Evolutionary conservation across 2,113 vertebrate species (phyloP).

Genomic region (Brachypodius melanocephalos): DNA sequence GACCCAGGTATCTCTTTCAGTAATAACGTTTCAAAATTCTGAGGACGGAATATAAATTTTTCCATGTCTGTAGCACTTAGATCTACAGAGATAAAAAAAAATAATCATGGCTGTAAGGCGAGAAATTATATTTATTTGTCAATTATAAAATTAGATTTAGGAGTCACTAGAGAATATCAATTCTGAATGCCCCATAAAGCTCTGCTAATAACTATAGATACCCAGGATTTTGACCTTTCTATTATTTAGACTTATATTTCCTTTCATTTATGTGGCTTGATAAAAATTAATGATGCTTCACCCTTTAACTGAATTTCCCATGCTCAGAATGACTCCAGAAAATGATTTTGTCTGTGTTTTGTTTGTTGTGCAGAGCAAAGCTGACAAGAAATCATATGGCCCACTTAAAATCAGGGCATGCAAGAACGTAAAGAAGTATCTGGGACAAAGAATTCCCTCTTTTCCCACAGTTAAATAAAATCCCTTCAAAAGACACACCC

Average conservation of each 20-base stretch:
- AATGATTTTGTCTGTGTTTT: background rate
- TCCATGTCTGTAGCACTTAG: background rate
- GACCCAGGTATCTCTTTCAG: background rate
- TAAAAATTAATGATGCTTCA: conserved; percentile 41
- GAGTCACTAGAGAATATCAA: background rate
- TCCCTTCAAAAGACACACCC: background rate
- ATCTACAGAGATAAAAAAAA: background rate
- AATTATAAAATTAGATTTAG: conserved; percentile 22
- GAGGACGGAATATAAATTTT: background rate
- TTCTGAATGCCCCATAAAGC: conserved; percentile 21
- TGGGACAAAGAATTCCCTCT: background rate
- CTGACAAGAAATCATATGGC: background rate
- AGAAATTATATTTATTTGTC: conserved; percentile 33
- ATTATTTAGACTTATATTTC: conserved; percentile 13
- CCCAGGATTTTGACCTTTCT: conserved; percentile 12
- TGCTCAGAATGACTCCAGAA: background rate
- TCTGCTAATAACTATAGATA: background rate
- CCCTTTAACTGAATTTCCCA: background rate
- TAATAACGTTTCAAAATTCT: background rate
- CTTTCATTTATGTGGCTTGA: background rate
- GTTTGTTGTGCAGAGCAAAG: background rate
- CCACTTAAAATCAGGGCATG: background rate
- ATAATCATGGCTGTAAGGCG: background rate
- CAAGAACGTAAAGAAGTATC: background rate
- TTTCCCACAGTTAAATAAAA: background rate